Evolutionary conservation across 2,888 invertebrate genomes (phyloP), one percentile per base, ranked within the genome.

Genomic region (Pristionchus maxplancki): DNA sequence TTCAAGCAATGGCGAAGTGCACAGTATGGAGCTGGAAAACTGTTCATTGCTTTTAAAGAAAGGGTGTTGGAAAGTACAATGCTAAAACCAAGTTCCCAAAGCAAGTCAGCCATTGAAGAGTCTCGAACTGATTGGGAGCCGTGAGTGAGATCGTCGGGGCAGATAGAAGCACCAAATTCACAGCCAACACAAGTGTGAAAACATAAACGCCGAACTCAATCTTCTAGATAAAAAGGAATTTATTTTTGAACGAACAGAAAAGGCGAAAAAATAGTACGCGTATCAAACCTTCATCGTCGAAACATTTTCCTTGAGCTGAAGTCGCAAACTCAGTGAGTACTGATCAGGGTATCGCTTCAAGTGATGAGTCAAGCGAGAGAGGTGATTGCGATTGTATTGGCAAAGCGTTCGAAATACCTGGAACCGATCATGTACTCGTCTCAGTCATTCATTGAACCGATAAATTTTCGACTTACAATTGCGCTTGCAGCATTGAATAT

Each of bases 231-330:
- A 17, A 67, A 0, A 0, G 11, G 1, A 31, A 34, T 34, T 62
- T 15, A 6, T 48, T 48, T 6, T 9, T 9, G 48, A 9, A 48
- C 48, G 6, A 48, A 9, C 48, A 48, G 48, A 13, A 48, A 13
- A n/a, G n/a, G n/a, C n/a, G n/a, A n/a, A n/a, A n/a, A n/a, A 58
- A 15, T 20, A 8, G 6, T 17, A 58, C 24, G n/a, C 58, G 24
- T 24, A 58, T 58, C 62, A 31, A 64, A 67, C 64, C 64, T 67
- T 67, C 64, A 67, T 34, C n/a, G 64, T 67, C 31, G 64, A 31
- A 67, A 67, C 4, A 17, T 67, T 34, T 17, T 67, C 34, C 31
- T 67, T 34, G 31, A 67, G 17, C 9, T 34, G 64, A 0, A 31
- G 5, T 34, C 31, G 31, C 13, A 67, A 17, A 28, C 64, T 67